A percentile compares a stretch with the other conserved stretches of the same genome.
These are phyloP conservation scores for Anguilla obscura DNA, from an alignment of 2,797 vertebrate genomes.

Conservation along the genomic window DNA sequence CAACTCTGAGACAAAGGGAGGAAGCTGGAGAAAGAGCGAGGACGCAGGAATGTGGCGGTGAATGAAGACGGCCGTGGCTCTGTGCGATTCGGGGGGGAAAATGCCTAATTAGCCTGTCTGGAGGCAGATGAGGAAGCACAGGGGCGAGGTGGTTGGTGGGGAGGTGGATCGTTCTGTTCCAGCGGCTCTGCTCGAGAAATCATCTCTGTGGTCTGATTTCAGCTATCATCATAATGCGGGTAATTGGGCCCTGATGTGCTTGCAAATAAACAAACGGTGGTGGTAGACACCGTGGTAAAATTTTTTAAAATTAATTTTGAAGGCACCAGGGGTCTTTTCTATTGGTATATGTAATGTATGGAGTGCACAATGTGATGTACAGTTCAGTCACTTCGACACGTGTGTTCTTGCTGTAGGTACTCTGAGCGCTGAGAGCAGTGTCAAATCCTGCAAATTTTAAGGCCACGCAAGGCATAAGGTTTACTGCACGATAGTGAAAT, in stretches of 20 bases:
- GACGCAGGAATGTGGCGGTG: background rate
- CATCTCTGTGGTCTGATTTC: conserved; percentile 39
- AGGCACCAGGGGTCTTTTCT: conserved; percentile 9
- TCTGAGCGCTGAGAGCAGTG: background rate
- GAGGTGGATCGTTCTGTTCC: conserved; percentile 33
- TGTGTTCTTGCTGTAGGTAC: background rate
- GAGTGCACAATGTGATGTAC: background rate
- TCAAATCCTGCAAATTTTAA: background rate
- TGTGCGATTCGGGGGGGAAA: conserved; percentile 21
- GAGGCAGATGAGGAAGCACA: conserved; percentile 23
- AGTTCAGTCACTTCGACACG: background rate
- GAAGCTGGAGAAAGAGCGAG: background rate
- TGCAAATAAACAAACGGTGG: conserved; percentile 40
- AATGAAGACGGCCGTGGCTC: conserved; percentile 11
- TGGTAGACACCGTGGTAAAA: conserved; percentile 5
- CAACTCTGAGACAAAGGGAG: background rate
- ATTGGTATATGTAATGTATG: background rate
- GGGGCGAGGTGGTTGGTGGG: conserved; percentile 11
- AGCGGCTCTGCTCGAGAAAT: conserved; percentile 35
- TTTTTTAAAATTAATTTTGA: background rate
- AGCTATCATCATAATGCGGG: conserved; percentile 35
- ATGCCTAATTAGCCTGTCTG: conserved; percentile 38
- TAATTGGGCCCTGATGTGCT: conserved; percentile 51
- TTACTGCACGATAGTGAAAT: background rate
- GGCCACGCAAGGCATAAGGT: background rate